Percentiles rank a stretch among this genome's conserved stretches.
phyloP scores from a whole-genome alignment of 1,140 invertebrate genomes.

The Papilio helenus region DNA sequence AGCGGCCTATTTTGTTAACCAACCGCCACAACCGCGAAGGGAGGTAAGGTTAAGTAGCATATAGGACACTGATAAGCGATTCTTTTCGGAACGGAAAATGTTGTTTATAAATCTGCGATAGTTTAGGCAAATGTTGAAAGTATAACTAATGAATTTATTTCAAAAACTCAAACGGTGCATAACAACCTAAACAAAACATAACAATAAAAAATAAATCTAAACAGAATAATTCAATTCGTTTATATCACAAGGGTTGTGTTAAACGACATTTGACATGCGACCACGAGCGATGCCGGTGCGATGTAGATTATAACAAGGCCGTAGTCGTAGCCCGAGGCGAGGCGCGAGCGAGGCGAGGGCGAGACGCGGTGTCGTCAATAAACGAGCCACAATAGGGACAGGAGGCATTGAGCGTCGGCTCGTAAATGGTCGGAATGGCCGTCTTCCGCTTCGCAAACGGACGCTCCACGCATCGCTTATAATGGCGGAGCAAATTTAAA shows the following conservation, averaged over 20 bases:
- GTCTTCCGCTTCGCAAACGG: constrained; percentile 48
- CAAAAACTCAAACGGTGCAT: neutral
- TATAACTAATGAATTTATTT: neutral
- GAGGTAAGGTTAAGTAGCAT: neutral
- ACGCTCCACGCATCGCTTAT: constrained; percentile 31
- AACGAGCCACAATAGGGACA: constrained; percentile 30
- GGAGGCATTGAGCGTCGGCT: constrained; percentile 48
- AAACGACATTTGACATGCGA: constrained; percentile 30
- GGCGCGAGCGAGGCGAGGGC: constrained; percentile 41
- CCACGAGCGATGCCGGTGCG: constrained; percentile 7
- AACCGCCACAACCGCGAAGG: neutral
- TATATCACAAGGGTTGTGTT: constrained; percentile 9
- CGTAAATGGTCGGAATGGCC: constrained; percentile 55
- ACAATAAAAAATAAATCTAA: neutral
- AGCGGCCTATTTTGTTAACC: neutral
- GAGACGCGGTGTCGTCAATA: constrained; percentile 43
- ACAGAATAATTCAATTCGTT: constrained; percentile 3
- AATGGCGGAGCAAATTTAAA: constrained; percentile 35
- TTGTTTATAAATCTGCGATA: no score
- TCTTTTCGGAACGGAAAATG: neutral
- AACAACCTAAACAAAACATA: neutral
- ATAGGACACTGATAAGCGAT: neutral
- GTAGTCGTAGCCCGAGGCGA: constrained; percentile 33
- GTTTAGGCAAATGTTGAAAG: neutral
- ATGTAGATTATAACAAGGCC: constrained; percentile 22